Evolutionary conservation across 1,140 invertebrate genomes (phyloP).

Genomic region (Stegodyphus dumicola): DNA sequence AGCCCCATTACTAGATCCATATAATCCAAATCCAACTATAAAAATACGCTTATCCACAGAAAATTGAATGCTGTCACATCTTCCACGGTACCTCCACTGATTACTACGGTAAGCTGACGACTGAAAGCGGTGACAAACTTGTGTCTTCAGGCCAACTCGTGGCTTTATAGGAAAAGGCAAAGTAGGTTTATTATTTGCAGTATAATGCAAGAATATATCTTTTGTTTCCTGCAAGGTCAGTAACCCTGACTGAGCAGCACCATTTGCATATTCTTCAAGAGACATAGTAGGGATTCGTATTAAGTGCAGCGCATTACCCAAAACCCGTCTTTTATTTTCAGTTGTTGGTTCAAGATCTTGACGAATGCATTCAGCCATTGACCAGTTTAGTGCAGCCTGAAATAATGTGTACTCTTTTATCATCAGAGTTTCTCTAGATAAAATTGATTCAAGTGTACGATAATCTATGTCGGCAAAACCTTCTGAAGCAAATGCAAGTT

Average conservation of each 20-base stretch:
- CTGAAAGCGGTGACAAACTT: slow-evolving; percentile 93
- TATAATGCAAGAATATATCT: slow-evolving; percentile 86
- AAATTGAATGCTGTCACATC: slow-evolving; percentile 93
- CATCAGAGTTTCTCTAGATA: slow-evolving; percentile 88
- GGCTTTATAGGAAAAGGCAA: slow-evolving; percentile 84
- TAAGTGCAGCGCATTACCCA: slow-evolving; percentile 83
- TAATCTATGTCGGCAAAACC: slow-evolving; percentile 92
- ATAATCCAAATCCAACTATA: slow-evolving; percentile 90
- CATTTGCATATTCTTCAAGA: slow-evolving; percentile 90
- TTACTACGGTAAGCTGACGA: slow-evolving; percentile 96
- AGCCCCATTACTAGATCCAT: slow-evolving; percentile 90
- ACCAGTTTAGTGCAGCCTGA: slow-evolving; percentile 90
- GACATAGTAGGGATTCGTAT: slow-evolving; percentile 91
- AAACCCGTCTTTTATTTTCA: slow-evolving; percentile 72
- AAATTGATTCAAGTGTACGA: slow-evolving; percentile 86
- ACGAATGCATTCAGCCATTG: slow-evolving; percentile 83
- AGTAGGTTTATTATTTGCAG: slow-evolving; percentile 76
- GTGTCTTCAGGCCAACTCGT: slow-evolving; percentile 86
- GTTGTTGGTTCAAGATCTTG: slow-evolving; percentile 80
- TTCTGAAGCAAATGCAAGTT: slow-evolving; percentile 92
- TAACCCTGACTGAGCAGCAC: slow-evolving; percentile 87
- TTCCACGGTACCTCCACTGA: slow-evolving; percentile 91
- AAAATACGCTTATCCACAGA: slow-evolving; percentile 92
- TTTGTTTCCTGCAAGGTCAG: slow-evolving; percentile 90
- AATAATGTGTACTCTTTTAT: slow-evolving; percentile 91